Base-by-base conservation (phyloP, 2,888 invertebrate genomes). In the Steromphala cineraria region DNA sequence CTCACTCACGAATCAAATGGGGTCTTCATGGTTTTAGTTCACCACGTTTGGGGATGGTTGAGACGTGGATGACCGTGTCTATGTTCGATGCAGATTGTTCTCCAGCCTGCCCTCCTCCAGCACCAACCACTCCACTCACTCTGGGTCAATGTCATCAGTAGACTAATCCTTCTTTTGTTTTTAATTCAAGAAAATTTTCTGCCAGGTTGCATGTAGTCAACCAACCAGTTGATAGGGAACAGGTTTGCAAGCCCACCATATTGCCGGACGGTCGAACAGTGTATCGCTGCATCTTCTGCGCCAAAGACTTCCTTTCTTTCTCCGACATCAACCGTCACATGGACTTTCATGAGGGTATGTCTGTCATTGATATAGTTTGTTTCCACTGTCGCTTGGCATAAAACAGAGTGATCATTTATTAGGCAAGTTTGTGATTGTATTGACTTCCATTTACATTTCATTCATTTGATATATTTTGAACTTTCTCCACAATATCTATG, bases 271-370 rank as follows among this genome's bases (percentile, higher is more conserved):
- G 94, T 0, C 88, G 91, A 21, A 90, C 90, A 2, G 90, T 93
- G 78, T 94, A 91, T 87, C 91, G 92, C 75, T 94, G 94, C 87
- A 90, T 90, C 62, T 93, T 93, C 83, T 94, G 94, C 84, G 89
- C 89, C 80, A 94, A 94, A 83, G 92, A 93, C 83, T 94, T 94
- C 89, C 89, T 91, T 31, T 93, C 93, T 8, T 91, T 89, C 82
- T 93, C 94, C 21, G 94, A 94, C 82, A 92, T 94, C 85, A 93
- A 93, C 87, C 86, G 94, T 76, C 94, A 94, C 85, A 93, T 94
- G 93, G 93, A 93, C 87, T 94, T 94, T 86, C 94, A 94, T 85
- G 94, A 94, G 89, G 93, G 94, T 94, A 86, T 85, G 87, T 24
- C 7, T 7, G 36, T 36, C 4, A 36, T 36, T 36, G 36, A 4